Evolutionary conservation across 2,797 vertebrate genomes (phyloP).

Genomic region (Neosilurus mollespiculum): DNA sequence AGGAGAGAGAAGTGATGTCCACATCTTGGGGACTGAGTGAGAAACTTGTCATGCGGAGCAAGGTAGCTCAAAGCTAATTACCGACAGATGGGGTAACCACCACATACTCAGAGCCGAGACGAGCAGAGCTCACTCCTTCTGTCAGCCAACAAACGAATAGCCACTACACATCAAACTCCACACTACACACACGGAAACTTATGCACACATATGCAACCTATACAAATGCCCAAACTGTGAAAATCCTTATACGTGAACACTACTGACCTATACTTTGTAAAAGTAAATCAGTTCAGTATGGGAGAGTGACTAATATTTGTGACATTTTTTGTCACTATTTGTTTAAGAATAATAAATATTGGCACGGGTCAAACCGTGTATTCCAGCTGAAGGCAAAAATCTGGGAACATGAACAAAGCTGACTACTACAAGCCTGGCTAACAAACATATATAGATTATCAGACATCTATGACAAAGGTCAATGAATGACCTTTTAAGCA

Average conservation of each 20-base stretch:
- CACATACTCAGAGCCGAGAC: conserved; percentile 68
- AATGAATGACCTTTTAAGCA: conserved; percentile 55
- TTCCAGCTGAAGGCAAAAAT: conserved; percentile 49
- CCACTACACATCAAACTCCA: conserved; percentile 25
- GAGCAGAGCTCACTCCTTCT: conserved; percentile 69
- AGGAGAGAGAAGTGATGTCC: conserved; percentile 41
- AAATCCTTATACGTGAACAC: not conserved
- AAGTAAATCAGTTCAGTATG: not conserved
- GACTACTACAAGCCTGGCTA: conserved; percentile 37
- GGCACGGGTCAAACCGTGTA: conserved; percentile 52
- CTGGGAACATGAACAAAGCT: conserved; percentile 3
- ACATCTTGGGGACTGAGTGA: conserved; percentile 50
- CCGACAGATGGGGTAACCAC: conserved; percentile 78
- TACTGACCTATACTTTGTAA: conserved; percentile 40
- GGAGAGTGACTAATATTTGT: not conserved
- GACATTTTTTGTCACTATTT: not conserved
- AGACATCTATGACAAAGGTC: conserved; percentile 56
- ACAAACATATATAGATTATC: conserved; percentile 45
- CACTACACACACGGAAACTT: not conserved
- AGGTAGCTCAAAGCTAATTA: conserved; percentile 71
- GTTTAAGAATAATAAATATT: conserved; percentile 40
- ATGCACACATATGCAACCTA: not conserved
- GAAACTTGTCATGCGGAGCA: conserved; percentile 67
- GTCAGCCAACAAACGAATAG: conserved; percentile 62
- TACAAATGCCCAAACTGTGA: conserved; percentile 17